Evolutionary conservation across 2,888 invertebrate species (phyloP), one percentile per base, ranked within the genome.

Genomic region (Brachyopa scutellaris): DNA sequence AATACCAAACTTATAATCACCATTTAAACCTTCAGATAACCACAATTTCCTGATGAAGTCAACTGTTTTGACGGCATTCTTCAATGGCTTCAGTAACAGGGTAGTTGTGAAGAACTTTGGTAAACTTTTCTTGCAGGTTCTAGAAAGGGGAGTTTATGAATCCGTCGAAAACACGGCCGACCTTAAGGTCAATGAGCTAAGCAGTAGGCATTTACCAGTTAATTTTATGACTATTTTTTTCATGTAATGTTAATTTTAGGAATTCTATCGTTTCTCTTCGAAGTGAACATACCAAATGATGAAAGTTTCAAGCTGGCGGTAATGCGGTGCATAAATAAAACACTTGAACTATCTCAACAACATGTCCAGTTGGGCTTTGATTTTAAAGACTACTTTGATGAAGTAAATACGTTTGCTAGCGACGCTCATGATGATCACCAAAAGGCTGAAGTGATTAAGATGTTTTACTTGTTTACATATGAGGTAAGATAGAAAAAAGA

Each of bases 201-300:
- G 88, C 31, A 85, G 89, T 89, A 86, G 80, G 89, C 85, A 23
- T 9, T 2, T n/a, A n/a, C n/a, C n/a, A n/a, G n/a, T n/a, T n/a
- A n/a, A n/a, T n/a, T n/a, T n/a, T n/a, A n/a, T n/a, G n/a, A n/a
- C n/a, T n/a, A n/a, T n/a, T n/a, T n/a, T n/a, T n/a, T n/a, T n/a
- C n/a, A n/a, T n/a, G 1, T 38, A 7, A 9, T 40, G 5, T 45
- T 62, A 9, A 6, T 78, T 83, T 2, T 8, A 89, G 89, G 86
- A 2, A 87, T 88, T 23, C 84, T 89, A 0, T 88, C 89, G 0
- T 87, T 86, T 49, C 80, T 89, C 7, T 89, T 89, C 29, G 89
- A 89, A 70, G 55, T 86, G 2, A 86, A 87, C 33, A 79, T 85
- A 7, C 84, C 83, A 0, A 62, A 69, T 1, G 86, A 88, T 51